Evolutionary conservation across 2,113 vertebrate genomes (phyloP).

Genomic region (Anser brachyrhynchus): DNA sequence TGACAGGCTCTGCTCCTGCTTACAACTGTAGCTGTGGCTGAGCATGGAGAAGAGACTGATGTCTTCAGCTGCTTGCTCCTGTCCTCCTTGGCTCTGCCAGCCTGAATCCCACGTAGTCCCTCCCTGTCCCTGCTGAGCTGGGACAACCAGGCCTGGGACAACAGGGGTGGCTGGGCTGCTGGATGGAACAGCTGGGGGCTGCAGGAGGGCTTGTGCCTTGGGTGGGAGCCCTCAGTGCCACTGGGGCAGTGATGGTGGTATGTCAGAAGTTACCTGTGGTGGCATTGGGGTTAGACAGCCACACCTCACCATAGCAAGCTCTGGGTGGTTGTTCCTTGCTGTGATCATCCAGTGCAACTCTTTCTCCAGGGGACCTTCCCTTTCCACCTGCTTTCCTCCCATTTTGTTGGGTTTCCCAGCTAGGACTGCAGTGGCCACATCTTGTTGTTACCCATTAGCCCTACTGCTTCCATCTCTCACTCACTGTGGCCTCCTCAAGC

Average conservation of each 20-base stretch:
- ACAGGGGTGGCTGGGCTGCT: no score
- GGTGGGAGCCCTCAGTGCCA: not conserved
- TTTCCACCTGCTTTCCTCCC: not conserved
- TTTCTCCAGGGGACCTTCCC: no score
- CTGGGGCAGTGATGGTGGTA: not conserved
- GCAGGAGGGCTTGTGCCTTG: not conserved
- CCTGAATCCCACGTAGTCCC: not conserved
- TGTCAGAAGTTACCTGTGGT: no score
- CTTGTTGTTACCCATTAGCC: not conserved
- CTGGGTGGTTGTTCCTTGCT: accelerated
- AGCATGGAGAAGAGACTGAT: not conserved
- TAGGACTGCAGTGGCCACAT: accelerated
- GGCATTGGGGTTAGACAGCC: not conserved
- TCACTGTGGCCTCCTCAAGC: not conserved
- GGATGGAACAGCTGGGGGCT: no score
- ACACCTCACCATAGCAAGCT: not conserved
- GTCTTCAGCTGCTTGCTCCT: not conserved
- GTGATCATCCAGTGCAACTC: not conserved
- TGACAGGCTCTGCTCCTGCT: not conserved
- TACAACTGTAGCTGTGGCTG: not conserved
- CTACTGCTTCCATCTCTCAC: accelerated
- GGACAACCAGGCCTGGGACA: not conserved
- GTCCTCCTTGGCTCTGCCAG: not conserved
- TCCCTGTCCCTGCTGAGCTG: not conserved
- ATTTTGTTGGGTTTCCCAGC: not conserved